These are phyloP conservation scores for Leptothorax acervorum DNA, from an alignment of 2,888 invertebrate species.

Conservation along the genomic window DNA sequence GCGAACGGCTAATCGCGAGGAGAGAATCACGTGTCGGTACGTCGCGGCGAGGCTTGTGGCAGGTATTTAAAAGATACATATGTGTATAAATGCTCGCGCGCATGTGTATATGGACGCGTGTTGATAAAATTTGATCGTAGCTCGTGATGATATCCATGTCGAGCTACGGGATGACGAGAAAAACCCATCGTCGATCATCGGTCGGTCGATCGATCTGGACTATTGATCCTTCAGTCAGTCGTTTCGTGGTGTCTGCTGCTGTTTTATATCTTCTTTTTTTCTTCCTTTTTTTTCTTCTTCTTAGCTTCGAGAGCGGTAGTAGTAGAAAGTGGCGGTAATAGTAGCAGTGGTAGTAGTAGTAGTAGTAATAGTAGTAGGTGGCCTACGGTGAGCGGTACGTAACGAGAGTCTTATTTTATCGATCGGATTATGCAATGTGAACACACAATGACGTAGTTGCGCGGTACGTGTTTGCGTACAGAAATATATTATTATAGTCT, in stretches of 20 bases:
- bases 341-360: conserved; percentile 63
- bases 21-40: conserved; percentile 55
- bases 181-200: conserved; percentile 60
- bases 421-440: conserved; percentile 85
- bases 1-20: conserved; percentile 52
- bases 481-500: conserved; percentile 85
- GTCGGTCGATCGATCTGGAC: conserved; percentile 62
- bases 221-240: conserved; percentile 47
- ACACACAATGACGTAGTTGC: conserved; percentile 85
- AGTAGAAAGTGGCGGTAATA: conserved; percentile 60
- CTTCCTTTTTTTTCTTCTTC: conserved; percentile 48
- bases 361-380: conserved; percentile 72
- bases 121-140: conserved; percentile 29
- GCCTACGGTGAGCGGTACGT: conserved; percentile 83
- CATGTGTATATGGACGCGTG: conserved; percentile 6
- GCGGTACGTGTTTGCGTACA: conserved; percentile 83
- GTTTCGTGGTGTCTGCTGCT: conserved; percentile 41
- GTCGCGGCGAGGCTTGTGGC: conserved; percentile 53
- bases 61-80: conserved; percentile 29
- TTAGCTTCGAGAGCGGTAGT: conserved; percentile 70
- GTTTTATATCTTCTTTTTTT: conserved; percentile 62
- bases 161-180: conserved; percentile 31
- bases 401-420: conserved; percentile 84
- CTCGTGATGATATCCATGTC: conserved; percentile 34
- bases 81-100: background rate